Conservation (phyloP, 2,113 vertebrate species). For the Ibidorhyncha struthersii region DNA sequence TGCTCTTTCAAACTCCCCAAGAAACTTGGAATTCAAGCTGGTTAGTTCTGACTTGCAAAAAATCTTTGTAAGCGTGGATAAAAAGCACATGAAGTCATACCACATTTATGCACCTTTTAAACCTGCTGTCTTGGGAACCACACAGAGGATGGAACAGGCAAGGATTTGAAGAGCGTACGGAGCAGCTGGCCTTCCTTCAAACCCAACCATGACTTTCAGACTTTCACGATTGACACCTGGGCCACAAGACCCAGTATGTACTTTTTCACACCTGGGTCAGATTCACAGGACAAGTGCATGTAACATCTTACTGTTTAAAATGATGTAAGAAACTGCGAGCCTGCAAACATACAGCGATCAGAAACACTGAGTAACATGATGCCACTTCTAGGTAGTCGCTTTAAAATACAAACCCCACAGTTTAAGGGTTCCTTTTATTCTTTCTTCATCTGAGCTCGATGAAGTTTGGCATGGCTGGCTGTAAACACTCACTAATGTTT, state of each 20-base stretch:
- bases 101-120: neutral
- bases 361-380: accelerated
- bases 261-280: neutral
- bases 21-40: neutral
- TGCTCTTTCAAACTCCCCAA: neutral
- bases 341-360: neutral
- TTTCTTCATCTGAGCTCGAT: neutral
- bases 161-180: neutral
- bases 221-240: neutral
- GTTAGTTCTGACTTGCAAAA: neutral
- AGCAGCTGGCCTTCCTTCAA: neutral
- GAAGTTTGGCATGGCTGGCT: neutral
- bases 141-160: neutral
- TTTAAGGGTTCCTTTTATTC: neutral
- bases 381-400: neutral
- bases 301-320: neutral
- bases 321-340: neutral
- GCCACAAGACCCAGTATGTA: neutral
- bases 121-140: neutral
- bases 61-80: neutral
- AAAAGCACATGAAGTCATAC: neutral
- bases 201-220: neutral
- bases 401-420: neutral
- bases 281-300: neutral
- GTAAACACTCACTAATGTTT: neutral